Conservation (phyloP, 1,140 invertebrate species). For the Hormaphis cornu region DNA sequence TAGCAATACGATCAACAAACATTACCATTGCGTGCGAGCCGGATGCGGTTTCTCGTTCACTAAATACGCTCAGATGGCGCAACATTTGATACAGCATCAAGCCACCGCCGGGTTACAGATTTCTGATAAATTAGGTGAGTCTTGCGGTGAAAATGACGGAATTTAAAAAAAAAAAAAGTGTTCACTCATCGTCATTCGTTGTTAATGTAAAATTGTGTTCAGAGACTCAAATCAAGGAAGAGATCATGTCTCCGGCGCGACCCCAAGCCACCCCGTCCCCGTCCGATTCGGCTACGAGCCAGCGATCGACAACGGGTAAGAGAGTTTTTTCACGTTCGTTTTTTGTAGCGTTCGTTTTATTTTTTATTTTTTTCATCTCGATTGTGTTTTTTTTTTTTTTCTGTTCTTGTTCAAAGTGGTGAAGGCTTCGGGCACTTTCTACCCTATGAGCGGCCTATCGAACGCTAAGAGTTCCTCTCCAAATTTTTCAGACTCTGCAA, state of each 20-base stretch:
- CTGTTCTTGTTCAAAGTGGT: constrained; percentile 70
- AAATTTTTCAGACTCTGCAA: constrained; percentile 33
- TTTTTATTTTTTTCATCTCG: constrained; percentile 22
- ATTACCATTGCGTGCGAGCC: constrained; percentile 66
- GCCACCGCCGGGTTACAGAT: constrained; percentile 26
- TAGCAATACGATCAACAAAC: constrained; percentile 60
- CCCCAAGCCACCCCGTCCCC: constrained; percentile 13
- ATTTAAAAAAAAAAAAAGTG: too few relatives aligned
- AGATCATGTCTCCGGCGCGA: constrained; percentile 1
- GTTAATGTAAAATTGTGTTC: too few relatives aligned
- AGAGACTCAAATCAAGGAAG: constrained; percentile 25
- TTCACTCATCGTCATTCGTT: too few relatives aligned
- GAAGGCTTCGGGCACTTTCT: constrained; percentile 87
- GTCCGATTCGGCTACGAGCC: constrained; percentile 15
- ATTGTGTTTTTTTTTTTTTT: constrained; percentile 33
- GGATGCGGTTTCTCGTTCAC: constrained; percentile 69
- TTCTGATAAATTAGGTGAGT: constrained; percentile 15
- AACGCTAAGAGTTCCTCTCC: constrained; percentile 39
- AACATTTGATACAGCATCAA: constrained; percentile 58
- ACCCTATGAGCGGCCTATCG: constrained; percentile 62
- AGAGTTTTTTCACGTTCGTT: background rate
- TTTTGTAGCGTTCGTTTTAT: background rate
- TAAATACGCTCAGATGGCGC: constrained; percentile 59
- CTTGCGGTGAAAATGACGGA: too few relatives aligned
- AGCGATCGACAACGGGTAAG: constrained; percentile 27